Percentiles rank a stretch among this genome's conserved stretches.
These are phyloP conservation scores for Corythornis madagascariensis DNA, from an alignment of 2,113 vertebrate genomes.

Conservation along the genomic window DNA sequence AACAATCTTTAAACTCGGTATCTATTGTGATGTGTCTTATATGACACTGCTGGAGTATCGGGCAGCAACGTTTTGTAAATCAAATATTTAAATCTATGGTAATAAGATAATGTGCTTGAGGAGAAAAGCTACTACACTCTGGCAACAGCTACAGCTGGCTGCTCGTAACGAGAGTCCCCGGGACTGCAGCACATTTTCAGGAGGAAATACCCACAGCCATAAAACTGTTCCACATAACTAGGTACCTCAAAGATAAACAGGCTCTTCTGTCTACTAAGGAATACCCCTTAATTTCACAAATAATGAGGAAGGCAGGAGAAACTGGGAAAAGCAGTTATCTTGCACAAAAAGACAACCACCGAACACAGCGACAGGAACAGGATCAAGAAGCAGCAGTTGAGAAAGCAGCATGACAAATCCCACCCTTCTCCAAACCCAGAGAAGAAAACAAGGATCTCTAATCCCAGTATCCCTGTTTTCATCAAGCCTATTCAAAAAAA, in stretches of 20 bases:
- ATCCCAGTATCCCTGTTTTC: neutral
- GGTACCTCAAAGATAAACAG: neutral
- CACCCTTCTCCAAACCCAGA: neutral
- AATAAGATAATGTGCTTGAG: neutral
- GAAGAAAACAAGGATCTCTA: neutral
- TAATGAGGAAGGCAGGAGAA: neutral
- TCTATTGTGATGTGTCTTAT: neutral
- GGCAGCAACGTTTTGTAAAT: neutral
- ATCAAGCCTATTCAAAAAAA: conserved; percentile 32
- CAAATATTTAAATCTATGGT: conserved; percentile 50
- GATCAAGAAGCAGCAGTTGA: neutral
- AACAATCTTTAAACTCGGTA: conserved; percentile 46
- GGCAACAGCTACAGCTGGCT: neutral
- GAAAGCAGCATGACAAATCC: neutral
- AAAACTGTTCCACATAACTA: neutral
- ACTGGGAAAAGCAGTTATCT: neutral
- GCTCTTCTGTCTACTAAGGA: neutral
- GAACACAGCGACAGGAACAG: neutral
- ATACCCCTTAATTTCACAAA: neutral
- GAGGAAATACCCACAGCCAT: neutral
- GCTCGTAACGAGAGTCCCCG: neutral
- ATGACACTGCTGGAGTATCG: neutral
- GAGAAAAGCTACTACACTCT: neutral
- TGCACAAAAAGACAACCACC: neutral
- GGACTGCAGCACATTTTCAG: neutral